Conservation (phyloP, 2,113 vertebrate species). For the Cynocephalus volans region DNA sequence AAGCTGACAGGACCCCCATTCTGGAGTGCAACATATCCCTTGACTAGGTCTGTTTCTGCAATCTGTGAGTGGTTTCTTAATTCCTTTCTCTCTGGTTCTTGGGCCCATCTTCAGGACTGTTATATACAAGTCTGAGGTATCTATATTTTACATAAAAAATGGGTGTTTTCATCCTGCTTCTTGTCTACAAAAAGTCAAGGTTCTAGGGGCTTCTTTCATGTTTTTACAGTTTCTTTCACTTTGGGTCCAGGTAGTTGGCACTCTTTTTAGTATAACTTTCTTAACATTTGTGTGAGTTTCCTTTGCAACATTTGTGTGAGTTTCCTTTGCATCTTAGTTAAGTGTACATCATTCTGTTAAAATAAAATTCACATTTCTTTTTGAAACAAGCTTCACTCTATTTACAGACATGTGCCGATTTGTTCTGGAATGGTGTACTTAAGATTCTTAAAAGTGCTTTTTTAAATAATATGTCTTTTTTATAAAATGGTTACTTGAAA, state of each 20-base stretch:
- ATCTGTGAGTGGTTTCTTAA: not conserved
- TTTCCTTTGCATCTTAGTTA: not conserved
- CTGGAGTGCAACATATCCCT: not conserved
- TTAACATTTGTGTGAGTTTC: not conserved
- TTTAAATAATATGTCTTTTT: not conserved
- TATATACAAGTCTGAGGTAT: not conserved
- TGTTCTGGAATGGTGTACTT: not conserved
- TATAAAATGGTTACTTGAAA: not conserved
- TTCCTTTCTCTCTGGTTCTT: not conserved
- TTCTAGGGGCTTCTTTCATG: not conserved
- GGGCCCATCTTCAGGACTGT: not conserved
- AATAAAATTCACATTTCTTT: not conserved
- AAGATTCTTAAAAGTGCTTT: not conserved
- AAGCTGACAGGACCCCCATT: accelerated
- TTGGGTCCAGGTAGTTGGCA: not conserved
- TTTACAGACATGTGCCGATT: not conserved
- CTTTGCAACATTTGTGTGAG: no score
- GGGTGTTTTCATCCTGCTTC: not conserved
- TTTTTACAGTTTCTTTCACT: not conserved
- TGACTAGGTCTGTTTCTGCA: not conserved
- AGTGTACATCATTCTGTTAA: not conserved
- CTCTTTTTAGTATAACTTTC: not conserved
- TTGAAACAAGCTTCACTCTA: not conserved
- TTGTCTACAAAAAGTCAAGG: not conserved
- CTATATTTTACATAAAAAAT: not conserved